These are phyloP conservation scores for Hippoglossus stenolepis DNA, from an alignment of 2,113 vertebrate genomes.

Conservation along the genomic window DNA sequence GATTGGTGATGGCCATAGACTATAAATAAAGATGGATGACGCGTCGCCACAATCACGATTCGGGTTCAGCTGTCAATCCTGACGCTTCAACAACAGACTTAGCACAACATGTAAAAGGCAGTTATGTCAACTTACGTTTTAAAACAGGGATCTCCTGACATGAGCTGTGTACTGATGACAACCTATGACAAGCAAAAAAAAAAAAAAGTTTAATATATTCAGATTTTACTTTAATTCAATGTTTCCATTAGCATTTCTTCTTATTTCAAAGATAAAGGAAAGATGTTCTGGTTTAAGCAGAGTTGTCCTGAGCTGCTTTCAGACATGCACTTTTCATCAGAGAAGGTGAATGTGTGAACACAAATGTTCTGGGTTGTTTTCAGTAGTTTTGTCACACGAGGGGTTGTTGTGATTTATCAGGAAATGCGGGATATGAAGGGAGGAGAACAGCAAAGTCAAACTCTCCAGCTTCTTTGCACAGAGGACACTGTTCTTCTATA, in stretches of 20 bases:
- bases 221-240: neutral
- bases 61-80: neutral
- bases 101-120: neutral
- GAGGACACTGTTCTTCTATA: neutral
- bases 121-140: constrained; percentile 90
- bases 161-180: constrained; percentile 95
- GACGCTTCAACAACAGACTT: neutral
- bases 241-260: neutral
- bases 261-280: neutral
- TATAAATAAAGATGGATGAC: too few species aligned
- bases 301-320: too few species aligned
- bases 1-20: neutral
- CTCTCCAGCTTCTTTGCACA: too few species aligned
- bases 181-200: constrained; percentile 84
- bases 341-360: too few species aligned
- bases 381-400: too few species aligned
- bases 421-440: too few species aligned
- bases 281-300: neutral
- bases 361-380: too few species aligned
- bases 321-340: too few species aligned
- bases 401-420: too few species aligned
- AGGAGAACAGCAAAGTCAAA: too few species aligned
- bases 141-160: constrained; percentile 99
- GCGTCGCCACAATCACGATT: too few species aligned
- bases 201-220: too few species aligned